A percentile compares a stretch with the other conserved stretches of the same genome.
These are phyloP conservation scores for Falcaria lacertinaria DNA, from an alignment of 2,888 invertebrate species.

Conservation along the genomic window DNA sequence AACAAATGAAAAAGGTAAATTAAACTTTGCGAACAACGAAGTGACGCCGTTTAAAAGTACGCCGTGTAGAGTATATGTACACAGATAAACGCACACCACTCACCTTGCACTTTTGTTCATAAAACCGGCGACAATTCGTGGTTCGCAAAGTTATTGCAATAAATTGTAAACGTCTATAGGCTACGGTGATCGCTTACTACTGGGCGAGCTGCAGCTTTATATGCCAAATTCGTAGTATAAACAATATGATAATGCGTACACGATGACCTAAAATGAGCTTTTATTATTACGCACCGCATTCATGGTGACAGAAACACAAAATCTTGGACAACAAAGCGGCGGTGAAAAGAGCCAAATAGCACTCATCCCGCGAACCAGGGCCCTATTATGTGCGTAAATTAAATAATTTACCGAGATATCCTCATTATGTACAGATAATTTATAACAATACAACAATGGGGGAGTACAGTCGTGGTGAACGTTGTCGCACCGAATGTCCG, in stretches of 20 bases:
- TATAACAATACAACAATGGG: conserved; percentile 36
- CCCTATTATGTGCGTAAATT: conserved; percentile 17
- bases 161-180: no score
- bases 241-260: background rate
- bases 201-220: no score
- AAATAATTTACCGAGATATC: conserved; percentile 17
- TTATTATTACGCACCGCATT: background rate
- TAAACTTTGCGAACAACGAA: no score
- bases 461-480: conserved; percentile 21
- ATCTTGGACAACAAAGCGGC: background rate
- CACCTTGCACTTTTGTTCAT: no score
- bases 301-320: background rate
- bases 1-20: no score
- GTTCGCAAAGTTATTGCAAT: no score
- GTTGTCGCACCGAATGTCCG: conserved; percentile 25
- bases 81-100: no score
- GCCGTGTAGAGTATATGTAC: no score
- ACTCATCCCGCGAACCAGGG: conserved; percentile 1
- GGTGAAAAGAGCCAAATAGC: background rate
- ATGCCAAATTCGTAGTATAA: background rate
- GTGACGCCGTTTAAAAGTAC: no score
- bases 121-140: no score
- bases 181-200: no score
- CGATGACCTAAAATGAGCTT: background rate
- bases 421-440: conserved; percentile 21